Evolutionary conservation across 2,888 invertebrate genomes (phyloP).

Genomic region (Archips crataeganus): DNA sequence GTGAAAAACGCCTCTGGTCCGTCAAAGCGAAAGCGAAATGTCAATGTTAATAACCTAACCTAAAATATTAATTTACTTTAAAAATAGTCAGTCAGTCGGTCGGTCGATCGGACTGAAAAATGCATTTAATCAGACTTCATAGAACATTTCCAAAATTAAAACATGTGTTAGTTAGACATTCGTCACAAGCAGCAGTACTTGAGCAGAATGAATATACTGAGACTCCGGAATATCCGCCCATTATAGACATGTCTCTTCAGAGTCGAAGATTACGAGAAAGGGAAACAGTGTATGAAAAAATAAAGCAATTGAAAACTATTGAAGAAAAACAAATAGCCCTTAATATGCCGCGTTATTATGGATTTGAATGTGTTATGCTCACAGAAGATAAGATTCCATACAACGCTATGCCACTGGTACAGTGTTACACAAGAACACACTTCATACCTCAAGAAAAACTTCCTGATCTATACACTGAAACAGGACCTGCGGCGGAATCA

Average conservation of each 20-base stretch:
- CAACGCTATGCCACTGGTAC: conserved; percentile 88
- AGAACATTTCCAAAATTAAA: conserved; percentile 69
- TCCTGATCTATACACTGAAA: conserved; percentile 86
- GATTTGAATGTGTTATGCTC: conserved; percentile 88
- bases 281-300: conserved; percentile 82
- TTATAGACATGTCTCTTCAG: conserved; percentile 85
- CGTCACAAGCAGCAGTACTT: conserved; percentile 63
- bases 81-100: background rate
- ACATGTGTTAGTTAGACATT: conserved; percentile 54
- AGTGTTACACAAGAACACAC: conserved; percentile 92
- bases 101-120: conserved; percentile 48
- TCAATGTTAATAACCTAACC: conserved; percentile 14
- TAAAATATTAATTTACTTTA: background rate
- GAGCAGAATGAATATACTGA: conserved; percentile 76
- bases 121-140: conserved; percentile 68
- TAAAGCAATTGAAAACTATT: conserved; percentile 88
- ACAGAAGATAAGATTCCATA: conserved; percentile 87
- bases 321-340: conserved; percentile 94
- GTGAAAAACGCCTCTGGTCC: conserved; percentile 10
- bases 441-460: conserved; percentile 85
- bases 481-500: conserved; percentile 75
- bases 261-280: conserved; percentile 79
- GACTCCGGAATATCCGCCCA: conserved; percentile 85
- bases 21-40: conserved; percentile 15
- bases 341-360: conserved; percentile 94